These are phyloP conservation scores for Rallus crepitans DNA, from an alignment of 2,797 vertebrate species.

Conservation along the genomic window DNA sequence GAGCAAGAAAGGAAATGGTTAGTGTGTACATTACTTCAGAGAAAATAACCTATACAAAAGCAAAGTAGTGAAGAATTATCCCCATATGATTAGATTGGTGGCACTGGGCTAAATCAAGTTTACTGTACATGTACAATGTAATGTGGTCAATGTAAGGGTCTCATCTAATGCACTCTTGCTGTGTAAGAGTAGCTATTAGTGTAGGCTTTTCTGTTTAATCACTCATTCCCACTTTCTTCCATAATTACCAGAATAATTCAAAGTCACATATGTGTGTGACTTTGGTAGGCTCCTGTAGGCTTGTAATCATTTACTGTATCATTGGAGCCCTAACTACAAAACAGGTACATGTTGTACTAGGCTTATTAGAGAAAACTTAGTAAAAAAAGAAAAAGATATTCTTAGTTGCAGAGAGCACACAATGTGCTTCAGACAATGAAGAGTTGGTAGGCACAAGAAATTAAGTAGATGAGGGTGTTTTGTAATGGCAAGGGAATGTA, in stretches of 20 bases:
- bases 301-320: background rate
- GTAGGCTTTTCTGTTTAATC: background rate
- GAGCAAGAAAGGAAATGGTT: background rate
- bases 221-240: background rate
- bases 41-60: background rate
- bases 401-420: background rate
- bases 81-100: background rate
- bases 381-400: background rate
- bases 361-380: background rate
- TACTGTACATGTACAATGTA: background rate
- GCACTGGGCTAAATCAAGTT: background rate
- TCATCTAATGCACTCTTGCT: background rate
- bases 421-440: background rate
- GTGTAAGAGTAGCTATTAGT: background rate
- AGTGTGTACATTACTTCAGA: background rate
- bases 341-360: background rate
- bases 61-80: background rate
- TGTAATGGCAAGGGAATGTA: background rate
- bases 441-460: background rate
- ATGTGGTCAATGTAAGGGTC: background rate
- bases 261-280: background rate
- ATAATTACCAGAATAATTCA: background rate
- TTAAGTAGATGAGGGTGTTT: background rate
- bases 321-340: background rate
- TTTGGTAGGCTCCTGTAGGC: background rate